A percentile compares a stretch with the other conserved stretches of the same genome.
Conservation (phyloP, 1,140 invertebrate genomes). For the Drosophila takahashii region DNA sequence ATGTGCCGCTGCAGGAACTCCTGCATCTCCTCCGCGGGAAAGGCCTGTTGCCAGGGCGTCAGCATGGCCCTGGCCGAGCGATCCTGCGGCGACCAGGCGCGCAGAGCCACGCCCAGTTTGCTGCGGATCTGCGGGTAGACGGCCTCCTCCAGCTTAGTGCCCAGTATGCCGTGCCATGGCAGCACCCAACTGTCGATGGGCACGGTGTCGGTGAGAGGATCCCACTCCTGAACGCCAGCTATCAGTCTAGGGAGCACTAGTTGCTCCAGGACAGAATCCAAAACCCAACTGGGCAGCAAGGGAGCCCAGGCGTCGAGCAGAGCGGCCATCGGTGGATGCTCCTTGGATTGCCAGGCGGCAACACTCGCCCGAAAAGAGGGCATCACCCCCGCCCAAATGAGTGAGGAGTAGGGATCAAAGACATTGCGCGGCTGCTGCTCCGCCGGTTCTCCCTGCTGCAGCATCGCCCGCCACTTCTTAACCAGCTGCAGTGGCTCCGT, state of each 20-base stretch:
- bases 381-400: constrained; percentile 96
- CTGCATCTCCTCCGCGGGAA: constrained; percentile 92
- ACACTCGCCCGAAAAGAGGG: constrained; percentile 86
- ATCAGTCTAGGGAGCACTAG: constrained; percentile 92
- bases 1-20: constrained; percentile 95
- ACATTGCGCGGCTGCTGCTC: constrained; percentile 85
- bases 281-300: constrained; percentile 92
- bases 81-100: constrained; percentile 96
- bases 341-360: constrained; percentile 89
- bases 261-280: constrained; percentile 93
- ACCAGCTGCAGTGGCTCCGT: constrained; percentile 88
- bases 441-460: constrained; percentile 79
- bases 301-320: constrained; percentile 93
- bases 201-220: constrained; percentile 96
- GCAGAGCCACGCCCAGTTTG: constrained; percentile 94
- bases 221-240: constrained; percentile 94
- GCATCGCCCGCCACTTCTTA: constrained; percentile 89
- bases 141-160: constrained; percentile 88
- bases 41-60: constrained; percentile 95
- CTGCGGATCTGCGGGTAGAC: constrained; percentile 97
- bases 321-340: constrained; percentile 90
- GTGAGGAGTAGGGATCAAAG: constrained; percentile 91
- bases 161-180: constrained; percentile 90
- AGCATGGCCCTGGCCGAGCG: constrained; percentile 96
- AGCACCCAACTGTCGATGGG: constrained; percentile 98